Evolutionary conservation across 2,113 vertebrate species (phyloP).

Genomic region (Sylvilagus bachmani): DNA sequence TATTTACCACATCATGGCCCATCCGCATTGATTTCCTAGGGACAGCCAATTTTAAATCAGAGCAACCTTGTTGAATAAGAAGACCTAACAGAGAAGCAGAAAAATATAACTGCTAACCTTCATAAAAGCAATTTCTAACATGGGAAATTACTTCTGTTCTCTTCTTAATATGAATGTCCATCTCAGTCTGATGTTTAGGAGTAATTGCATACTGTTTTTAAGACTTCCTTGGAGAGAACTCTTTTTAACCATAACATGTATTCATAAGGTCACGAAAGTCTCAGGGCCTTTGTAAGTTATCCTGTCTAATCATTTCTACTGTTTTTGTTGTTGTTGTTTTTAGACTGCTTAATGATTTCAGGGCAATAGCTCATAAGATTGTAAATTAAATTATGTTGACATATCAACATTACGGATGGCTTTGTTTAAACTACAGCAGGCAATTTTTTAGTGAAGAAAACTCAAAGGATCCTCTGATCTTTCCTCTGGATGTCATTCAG

Average conservation of each 20-base stretch:
- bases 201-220: constrained; percentile 50
- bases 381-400: constrained; percentile 71
- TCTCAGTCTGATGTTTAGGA: not conserved
- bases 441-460: constrained; percentile 61
- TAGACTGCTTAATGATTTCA: constrained; percentile 61
- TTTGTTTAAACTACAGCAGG: constrained; percentile 53
- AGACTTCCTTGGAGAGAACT: not conserved
- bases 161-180: not conserved
- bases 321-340: not conserved
- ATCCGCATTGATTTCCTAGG: constrained; percentile 62
- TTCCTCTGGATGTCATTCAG: not conserved
- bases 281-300: not conserved
- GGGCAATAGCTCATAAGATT: constrained; percentile 43
- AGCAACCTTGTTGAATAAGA: not conserved
- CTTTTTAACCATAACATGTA: not conserved
- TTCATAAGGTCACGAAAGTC: constrained; percentile 63
- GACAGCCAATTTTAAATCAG: constrained; percentile 58
- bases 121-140: constrained; percentile 25
- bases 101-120: constrained; percentile 46
- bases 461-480: not conserved
- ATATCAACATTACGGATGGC: constrained; percentile 53
- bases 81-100: constrained; percentile 42
- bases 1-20: constrained; percentile 62
- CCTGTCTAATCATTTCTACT: not conserved
- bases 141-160: constrained; percentile 42